These are phyloP conservation scores for Leptinotarsa tumamoca DNA, from an alignment of 2,888 invertebrate genomes.

Conservation along the genomic window DNA sequence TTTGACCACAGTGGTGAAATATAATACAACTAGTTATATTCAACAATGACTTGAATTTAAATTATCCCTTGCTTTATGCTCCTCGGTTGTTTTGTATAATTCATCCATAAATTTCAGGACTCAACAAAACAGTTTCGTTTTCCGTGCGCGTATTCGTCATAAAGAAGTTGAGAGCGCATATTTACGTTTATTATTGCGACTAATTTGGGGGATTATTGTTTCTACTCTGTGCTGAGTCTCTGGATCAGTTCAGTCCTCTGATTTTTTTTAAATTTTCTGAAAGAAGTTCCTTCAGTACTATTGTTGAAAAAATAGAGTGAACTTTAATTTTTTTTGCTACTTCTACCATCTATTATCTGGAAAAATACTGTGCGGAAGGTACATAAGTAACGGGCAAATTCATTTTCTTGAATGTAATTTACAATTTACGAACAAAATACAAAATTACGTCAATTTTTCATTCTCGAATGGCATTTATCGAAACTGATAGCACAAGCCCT, in stretches of 20 bases:
- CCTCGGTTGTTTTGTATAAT: conserved; percentile 55
- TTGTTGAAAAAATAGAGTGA: no score
- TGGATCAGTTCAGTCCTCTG: background rate
- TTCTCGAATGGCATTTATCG: no score
- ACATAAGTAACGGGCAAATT: no score
- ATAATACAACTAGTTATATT: conserved; percentile 54
- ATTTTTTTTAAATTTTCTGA: background rate
- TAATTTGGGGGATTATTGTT: conserved; percentile 42
- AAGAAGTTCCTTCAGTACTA: background rate
- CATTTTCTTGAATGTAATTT: no score
- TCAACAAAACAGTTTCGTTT: conserved; percentile 55
- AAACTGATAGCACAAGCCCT: no score
- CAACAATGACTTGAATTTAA: conserved; percentile 59
- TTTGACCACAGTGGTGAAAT: conserved; percentile 48
- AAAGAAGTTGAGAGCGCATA: conserved; percentile 52
- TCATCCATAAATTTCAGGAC: conserved; percentile 57
- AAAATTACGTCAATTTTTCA: no score
- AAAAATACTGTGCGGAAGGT: no score
- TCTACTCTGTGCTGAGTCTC: background rate
- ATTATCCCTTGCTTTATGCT: conserved; percentile 55
- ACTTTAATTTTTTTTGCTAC: no score
- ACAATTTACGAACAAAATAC: no score
- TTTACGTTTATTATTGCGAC: conserved; percentile 36
- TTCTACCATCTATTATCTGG: no score
- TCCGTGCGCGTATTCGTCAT: conserved; percentile 48